Base-by-base conservation (phyloP, 2,797 vertebrate species). In the Emydoidea blandingii region DNA sequence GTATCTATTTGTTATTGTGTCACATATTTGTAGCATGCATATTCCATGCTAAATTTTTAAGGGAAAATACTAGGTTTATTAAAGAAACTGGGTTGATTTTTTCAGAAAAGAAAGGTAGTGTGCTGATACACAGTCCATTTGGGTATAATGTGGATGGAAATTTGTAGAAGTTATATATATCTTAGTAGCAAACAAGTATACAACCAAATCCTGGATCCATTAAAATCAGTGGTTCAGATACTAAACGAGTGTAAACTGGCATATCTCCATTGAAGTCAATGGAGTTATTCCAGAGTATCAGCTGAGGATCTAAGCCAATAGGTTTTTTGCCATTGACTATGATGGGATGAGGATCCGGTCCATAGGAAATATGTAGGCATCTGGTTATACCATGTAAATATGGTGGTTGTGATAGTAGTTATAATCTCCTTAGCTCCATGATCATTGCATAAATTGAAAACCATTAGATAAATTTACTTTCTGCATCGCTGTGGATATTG, bases 171-270 rank as follows among this genome's bases (percentile, higher is more conserved):
- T 4, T 8, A 37, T 81, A 41, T 37, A 85, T 82, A 49, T 7
- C 12, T 95, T 83, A 83, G 53, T 44, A 93, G 12, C 83, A 96
- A 57, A 85, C 57, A 25, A 34, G 52, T 92, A 10, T 79, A 93
- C 94, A 56, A 54, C 31, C 16, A 85, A 25, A 65, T 65, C 82
- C 2, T 23, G 72, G 1, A 59, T 11, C 19, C 8, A 4, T 88
- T 91, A 83, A 86, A 92, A 56, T 81, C 53, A 83, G 79, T 62
- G 31, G 37, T 34, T 25, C 44, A 53, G 88, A 85, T 88, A 19
- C 21, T 74, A 86, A 85, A 25, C n/a, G 83, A 44, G 1, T 90
- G 3, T 49, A 81, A 83, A 2, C 53, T 80, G 72, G n/a, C 85
- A 88, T 44, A 81, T 6, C 68, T 81, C 82, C 7, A 29, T 6